Evolutionary conservation across 2,888 invertebrate species (phyloP), one percentile per base, ranked within the genome.

Genomic region (Heliconius erato): DNA sequence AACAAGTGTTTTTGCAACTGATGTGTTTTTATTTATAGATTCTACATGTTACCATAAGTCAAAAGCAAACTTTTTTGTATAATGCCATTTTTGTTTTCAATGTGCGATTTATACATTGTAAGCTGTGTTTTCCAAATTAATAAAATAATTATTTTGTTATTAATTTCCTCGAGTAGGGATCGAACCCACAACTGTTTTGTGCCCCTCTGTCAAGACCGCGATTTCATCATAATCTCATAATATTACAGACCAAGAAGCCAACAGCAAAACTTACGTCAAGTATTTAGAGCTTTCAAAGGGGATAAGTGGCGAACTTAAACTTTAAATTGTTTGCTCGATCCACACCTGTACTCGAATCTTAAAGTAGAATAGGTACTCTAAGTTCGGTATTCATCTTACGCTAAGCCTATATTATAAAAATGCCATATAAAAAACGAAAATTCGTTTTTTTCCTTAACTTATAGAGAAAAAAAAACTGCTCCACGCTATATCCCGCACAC

Each of bases 311-410:
- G 67, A 80, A 79, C 69, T 84, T 78, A 79, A 83, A 82, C 87
- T 89, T 89, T 90, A 87, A 89, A 88, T 88, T 87, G 88, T 88
- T 90, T 89, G 89, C 59, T 76, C 23, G 78, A 80, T 79, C 78
- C 78, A 68, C 78, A 83, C 77, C 74, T 79, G 74, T 68, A 44
- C 79, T 67, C 68, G 77, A 72, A 71, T 69, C 16, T 69, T 65
- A 65, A 35, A 40, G 35, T 35, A 4, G 40, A 11, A 3, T 26
- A 65, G 40, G 65, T 54, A 59, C 65, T 65, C n/a, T 14, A 77
- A 35, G 23, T n/a, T 69, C 35, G 16, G 9, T 35, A 68, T 68
- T 68, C 32, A 32, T 32, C 6, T 68, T 32, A 32, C 32, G 5
- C 5, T 65, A 32, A 28, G 68, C 19, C 32, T 32, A 68, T 7